These are phyloP conservation scores for Ornithoptera priamus DNA, from an alignment of 2,888 invertebrate genomes.

Conservation along the genomic window DNA sequence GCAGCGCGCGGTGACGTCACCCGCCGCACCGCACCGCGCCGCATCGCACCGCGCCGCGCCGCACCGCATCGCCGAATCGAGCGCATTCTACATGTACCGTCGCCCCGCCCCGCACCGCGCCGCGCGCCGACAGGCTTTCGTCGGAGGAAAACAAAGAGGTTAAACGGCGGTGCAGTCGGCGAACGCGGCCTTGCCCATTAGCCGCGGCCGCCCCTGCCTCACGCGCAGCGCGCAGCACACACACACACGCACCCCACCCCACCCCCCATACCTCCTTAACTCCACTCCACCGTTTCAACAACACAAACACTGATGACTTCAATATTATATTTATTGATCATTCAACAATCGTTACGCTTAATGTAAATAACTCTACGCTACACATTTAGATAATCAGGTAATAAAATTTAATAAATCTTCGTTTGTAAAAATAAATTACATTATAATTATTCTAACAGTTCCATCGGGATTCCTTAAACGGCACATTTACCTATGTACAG, in stretches of 20 bases:
- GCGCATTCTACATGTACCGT: background rate
- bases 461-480: slow-evolving; percentile 39
- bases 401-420: slow-evolving; percentile 55
- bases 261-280: background rate
- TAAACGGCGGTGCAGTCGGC: background rate
- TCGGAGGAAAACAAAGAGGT: too few species aligned
- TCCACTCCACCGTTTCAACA: slow-evolving; percentile 20
- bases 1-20: background rate
- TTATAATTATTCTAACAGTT: slow-evolving; percentile 52
- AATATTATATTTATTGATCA: slow-evolving; percentile 59
- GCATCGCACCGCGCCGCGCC: background rate
- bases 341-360: slow-evolving; percentile 71
- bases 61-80: background rate
- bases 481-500: slow-evolving; percentile 42
- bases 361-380: slow-evolving; percentile 60
- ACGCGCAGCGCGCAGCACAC: background rate
- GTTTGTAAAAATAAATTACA: slow-evolving; percentile 38
- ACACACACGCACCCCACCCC: background rate
- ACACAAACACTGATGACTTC: slow-evolving; percentile 35
- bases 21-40: background rate
- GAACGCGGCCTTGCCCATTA: background rate
- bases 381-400: slow-evolving; percentile 69
- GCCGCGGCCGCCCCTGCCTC: background rate
- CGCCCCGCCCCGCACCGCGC: background rate
- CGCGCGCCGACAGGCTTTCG: background rate